Evolutionary conservation across 1,140 invertebrate genomes (phyloP).

Genomic region (Cepaea nemoralis): DNA sequence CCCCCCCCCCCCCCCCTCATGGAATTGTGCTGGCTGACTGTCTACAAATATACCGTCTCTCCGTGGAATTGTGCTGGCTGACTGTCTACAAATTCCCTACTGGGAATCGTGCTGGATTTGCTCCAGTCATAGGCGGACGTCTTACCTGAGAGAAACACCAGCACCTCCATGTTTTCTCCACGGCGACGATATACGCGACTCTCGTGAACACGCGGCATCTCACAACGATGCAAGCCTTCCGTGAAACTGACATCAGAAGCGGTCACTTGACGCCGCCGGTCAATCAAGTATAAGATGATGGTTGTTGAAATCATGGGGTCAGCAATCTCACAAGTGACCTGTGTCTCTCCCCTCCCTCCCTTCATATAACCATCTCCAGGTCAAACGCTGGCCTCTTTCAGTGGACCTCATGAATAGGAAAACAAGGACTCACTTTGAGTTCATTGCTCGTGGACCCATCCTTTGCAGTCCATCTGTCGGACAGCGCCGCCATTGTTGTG

Average conservation of each 20-base stretch:
- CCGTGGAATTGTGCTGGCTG: too few species aligned
- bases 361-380: background rate
- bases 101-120: too few species aligned
- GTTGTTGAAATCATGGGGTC: background rate
- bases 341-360: background rate
- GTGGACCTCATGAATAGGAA: background rate
- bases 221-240: background rate
- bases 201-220: background rate
- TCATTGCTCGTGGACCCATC: constrained; percentile 11
- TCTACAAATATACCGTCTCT: too few species aligned
- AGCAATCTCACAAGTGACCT: background rate
- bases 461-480: constrained; percentile 21
- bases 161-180: background rate
- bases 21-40: too few species aligned
- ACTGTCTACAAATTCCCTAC: too few species aligned
- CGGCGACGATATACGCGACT: background rate
- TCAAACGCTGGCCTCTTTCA: background rate
- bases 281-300: background rate
- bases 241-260: background rate
- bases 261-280: background rate
- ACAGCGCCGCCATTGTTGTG: constrained; percentile 17
- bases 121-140: background rate
- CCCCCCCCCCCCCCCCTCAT: too few species aligned
- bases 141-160: background rate
- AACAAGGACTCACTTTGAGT: constrained; percentile 1